phyloP scores from a whole-genome alignment of 2,113 vertebrate genomes.

The Calyptomena viridis region DNA sequence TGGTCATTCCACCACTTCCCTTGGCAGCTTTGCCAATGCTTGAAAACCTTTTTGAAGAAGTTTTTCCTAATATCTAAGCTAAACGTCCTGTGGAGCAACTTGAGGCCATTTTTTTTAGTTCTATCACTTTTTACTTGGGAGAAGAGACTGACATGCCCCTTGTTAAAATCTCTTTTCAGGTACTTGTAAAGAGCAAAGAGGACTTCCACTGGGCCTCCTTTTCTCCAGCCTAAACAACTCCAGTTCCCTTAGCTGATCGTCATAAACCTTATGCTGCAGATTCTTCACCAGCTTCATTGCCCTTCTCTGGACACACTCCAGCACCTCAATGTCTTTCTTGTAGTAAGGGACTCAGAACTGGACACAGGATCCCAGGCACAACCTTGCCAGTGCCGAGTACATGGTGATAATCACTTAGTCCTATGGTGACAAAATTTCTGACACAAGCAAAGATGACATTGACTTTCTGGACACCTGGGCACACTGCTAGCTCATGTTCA shows the following conservation, averaged over 20 bases:
- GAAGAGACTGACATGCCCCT: no score
- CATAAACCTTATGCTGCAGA: not conserved
- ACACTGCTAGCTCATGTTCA: not conserved
- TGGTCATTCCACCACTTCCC: no score
- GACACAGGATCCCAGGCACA: rapidly evolving
- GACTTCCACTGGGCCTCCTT: not conserved
- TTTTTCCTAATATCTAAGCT: no score
- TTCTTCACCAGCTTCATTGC: not conserved
- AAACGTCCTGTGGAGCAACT: no score
- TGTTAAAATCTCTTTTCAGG: no score
- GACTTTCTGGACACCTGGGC: not conserved
- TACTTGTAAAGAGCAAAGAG: no score
- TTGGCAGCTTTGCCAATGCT: no score
- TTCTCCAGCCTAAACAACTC: not conserved
- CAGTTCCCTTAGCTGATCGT: not conserved
- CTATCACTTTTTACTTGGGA: no score
- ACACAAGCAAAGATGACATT: not conserved
- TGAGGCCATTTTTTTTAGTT: no score
- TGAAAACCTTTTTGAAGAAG: no score
- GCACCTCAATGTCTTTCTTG: not conserved
- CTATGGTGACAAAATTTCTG: not conserved
- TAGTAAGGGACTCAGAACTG: not conserved
- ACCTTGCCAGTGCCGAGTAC: no score
- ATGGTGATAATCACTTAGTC: not conserved
- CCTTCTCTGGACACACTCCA: not conserved